phyloP scores from a whole-genome alignment of 1,140 invertebrate species.

The Drosophila athabasca region DNA sequence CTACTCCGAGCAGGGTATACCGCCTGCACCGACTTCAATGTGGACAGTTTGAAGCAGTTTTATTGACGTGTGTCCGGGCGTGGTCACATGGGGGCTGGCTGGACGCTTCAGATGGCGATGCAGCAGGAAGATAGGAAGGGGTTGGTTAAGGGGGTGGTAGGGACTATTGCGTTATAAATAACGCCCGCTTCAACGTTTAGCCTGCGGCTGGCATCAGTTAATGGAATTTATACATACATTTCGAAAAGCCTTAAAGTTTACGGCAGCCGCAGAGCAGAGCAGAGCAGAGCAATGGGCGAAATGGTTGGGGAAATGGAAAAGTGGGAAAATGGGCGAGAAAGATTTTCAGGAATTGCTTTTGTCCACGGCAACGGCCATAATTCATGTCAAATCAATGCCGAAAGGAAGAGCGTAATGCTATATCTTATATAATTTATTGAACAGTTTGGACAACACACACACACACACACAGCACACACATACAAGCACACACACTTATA shows the following conservation, averaged over 20 bases:
- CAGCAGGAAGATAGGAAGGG: background rate
- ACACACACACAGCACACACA: conserved; percentile 19
- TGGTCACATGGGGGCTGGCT: conserved; percentile 34
- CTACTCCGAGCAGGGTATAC: too few species aligned
- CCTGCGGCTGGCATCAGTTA: conserved; percentile 58
- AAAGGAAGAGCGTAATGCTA: conserved; percentile 48
- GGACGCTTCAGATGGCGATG: background rate
- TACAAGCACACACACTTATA: background rate
- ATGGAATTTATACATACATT: conserved; percentile 60
- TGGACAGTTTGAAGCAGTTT: conserved; percentile 80
- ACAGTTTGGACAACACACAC: conserved; percentile 42
- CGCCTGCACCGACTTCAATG: conserved; percentile 57
- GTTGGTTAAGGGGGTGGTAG: conserved; percentile 18
- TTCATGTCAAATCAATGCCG: conserved; percentile 72
- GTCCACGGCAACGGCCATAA: conserved; percentile 50
- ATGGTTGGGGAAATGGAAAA: background rate
- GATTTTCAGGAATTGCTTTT: conserved; percentile 34
- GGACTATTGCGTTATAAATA: conserved; percentile 76
- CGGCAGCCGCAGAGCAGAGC: background rate
- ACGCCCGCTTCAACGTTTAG: conserved; percentile 59
- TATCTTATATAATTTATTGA: conserved; percentile 67
- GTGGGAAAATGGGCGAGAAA: conserved; percentile 8
- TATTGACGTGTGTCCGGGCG: conserved; percentile 80
- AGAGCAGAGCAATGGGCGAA: background rate
- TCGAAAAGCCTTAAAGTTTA: conserved; percentile 42